Conservation (phyloP, 2,888 invertebrate species). For the Dryococelus australis region DNA sequence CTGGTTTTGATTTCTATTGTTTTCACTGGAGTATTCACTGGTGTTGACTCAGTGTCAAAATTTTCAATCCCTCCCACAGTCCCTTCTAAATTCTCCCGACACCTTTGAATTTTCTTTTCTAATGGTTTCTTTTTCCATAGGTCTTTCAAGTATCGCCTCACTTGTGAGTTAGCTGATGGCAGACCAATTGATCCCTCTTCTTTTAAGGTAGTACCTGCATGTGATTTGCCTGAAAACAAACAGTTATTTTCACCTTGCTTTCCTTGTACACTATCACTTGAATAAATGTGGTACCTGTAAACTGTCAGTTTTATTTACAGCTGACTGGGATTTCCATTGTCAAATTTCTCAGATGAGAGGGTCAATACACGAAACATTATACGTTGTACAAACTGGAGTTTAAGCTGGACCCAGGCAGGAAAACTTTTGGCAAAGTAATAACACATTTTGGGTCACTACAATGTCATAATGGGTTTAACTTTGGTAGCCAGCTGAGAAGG, state of each 20-base stretch:
- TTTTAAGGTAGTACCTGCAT: not conserved
- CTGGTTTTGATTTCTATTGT: not conserved
- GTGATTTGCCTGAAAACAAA: not conserved
- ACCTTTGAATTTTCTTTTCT: constrained; percentile 44
- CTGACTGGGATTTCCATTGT: no score
- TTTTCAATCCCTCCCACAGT: not conserved
- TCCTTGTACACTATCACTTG: no score
- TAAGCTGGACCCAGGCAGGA: no score
- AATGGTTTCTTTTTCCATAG: constrained; percentile 45
- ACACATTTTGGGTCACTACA: no score
- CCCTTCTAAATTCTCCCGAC: constrained; percentile 40
- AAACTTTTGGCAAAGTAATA: no score
- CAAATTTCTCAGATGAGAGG: no score
- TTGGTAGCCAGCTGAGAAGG: no score
- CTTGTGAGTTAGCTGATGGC: constrained; percentile 43
- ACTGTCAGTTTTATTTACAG: no score
- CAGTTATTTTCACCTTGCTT: not conserved
- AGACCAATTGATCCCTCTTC: not conserved
- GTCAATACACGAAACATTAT: no score
- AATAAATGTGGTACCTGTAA: no score
- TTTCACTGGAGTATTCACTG: not conserved
- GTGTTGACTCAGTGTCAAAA: not conserved
- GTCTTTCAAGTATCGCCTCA: constrained; percentile 46
- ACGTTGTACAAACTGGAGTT: no score
- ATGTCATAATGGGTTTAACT: no score